Percentiles rank a stretch among this genome's conserved stretches.
Conservation (phyloP, 2,797 vertebrate genomes). For the Hydrolagus colliei region DNA sequence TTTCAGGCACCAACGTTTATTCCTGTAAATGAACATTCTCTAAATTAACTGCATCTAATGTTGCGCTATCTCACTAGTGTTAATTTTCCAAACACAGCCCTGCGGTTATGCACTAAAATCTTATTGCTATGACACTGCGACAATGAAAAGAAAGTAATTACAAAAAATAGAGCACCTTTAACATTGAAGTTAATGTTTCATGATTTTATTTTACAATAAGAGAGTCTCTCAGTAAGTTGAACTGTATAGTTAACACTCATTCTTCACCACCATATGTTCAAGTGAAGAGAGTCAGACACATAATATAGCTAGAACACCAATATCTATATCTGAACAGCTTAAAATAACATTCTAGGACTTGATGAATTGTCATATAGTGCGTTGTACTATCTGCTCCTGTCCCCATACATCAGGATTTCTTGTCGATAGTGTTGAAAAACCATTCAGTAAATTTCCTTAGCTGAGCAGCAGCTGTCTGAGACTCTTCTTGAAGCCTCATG, state of each 20-base stretch:
- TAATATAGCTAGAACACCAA: slow-evolving; percentile 47
- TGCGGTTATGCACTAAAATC: slow-evolving; percentile 59
- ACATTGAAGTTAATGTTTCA: slow-evolving; percentile 71
- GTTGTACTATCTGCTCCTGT: slow-evolving; percentile 28
- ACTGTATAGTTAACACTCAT: slow-evolving; percentile 49
- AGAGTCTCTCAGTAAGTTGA: slow-evolving; percentile 31
- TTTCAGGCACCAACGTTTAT: slow-evolving; percentile 76
- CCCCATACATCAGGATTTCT: slow-evolving; percentile 64
- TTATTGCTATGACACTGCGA: slow-evolving; percentile 93
- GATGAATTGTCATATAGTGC: slow-evolving; percentile 45
- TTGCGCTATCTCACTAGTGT: slow-evolving; percentile 66
- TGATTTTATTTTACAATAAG: slow-evolving; percentile 61
- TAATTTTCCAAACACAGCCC: slow-evolving; percentile 64
- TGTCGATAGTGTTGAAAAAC: slow-evolving; percentile 91
- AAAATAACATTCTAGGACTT: slow-evolving; percentile 55
- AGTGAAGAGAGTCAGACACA: slow-evolving; percentile 42
- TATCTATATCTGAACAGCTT: slow-evolving; percentile 50
- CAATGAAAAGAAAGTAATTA: slow-evolving; percentile 78
- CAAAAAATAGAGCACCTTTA: slow-evolving; percentile 78
- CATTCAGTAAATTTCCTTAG: slow-evolving; percentile 94
- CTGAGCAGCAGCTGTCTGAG: slow-evolving; percentile 83
- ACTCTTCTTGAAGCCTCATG: slow-evolving; percentile 90
- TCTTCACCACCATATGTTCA: slow-evolving; percentile 41
- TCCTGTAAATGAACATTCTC: slow-evolving; percentile 78
- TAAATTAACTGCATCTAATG: slow-evolving; percentile 64